These are phyloP conservation scores for Rotaria socialis DNA, from an alignment of 2,888 invertebrate genomes.

Conservation along the genomic window DNA sequence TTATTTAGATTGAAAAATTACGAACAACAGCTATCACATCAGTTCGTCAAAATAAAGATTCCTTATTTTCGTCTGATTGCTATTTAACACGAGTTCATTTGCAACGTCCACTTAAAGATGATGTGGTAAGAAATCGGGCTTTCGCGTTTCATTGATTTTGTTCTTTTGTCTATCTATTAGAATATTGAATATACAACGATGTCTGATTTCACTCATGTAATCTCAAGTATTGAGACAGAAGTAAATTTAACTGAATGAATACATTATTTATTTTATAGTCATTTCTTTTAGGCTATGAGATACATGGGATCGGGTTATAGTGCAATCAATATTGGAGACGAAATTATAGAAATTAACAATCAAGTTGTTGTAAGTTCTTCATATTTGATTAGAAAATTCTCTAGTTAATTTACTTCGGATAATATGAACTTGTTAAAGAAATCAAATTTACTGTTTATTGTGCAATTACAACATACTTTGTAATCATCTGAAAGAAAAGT, in stretches of 20 bases:
- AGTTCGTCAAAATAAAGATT: slow-evolving; percentile 35
- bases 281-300: neutral
- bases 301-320: slow-evolving; percentile 12
- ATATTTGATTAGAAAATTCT: neutral
- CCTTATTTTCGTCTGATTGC: slow-evolving; percentile 31
- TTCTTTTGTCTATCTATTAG: neutral
- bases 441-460: too few species aligned
- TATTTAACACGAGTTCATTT: slow-evolving; percentile 28
- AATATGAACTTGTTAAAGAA: too few species aligned
- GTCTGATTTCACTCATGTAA: slow-evolving; percentile 29
- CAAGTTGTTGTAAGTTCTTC: slow-evolving; percentile 63
- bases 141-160: too few species aligned
- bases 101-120: neutral
- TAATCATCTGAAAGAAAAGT: too few species aligned
- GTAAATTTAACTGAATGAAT: neutral
- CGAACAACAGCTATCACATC: neutral
- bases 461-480: too few species aligned
- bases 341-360: slow-evolving; percentile 80
- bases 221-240: slow-evolving; percentile 31
- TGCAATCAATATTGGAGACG: slow-evolving; percentile 70
- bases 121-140: neutral
- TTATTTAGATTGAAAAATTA: neutral
- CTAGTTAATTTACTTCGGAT: too few species aligned
- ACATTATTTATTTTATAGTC: neutral
- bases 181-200: slow-evolving; percentile 27